Evolutionary conservation across 1,140 invertebrate genomes (phyloP).

Genomic region (Drosophila melanica): DNA sequence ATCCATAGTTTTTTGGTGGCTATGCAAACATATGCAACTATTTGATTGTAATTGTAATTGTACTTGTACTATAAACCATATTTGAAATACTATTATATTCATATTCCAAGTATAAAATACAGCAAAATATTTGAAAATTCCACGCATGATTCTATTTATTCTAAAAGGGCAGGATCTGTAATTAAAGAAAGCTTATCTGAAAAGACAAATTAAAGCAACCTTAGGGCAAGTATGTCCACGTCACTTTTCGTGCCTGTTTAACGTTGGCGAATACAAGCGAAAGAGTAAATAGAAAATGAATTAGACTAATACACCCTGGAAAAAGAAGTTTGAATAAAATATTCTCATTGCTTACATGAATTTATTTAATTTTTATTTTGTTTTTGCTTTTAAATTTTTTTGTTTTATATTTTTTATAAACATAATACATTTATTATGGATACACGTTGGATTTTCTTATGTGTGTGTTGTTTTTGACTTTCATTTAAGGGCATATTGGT

Average conservation of each 20-base stretch:
- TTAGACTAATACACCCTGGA: neutral
- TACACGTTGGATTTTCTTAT: constrained; percentile 46
- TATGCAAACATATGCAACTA: constrained; percentile 53
- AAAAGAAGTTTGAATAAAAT: neutral
- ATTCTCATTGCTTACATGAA: constrained; percentile 56
- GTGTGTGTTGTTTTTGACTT: constrained; percentile 63
- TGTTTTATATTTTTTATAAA: constrained; percentile 74
- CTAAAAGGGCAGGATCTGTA: no score
- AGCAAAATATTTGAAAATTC: constrained; percentile 65
- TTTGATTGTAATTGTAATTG: constrained; percentile 74
- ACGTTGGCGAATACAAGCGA: neutral
- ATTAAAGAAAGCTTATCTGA: no score
- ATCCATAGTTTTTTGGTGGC: constrained; percentile 29
- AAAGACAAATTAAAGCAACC: no score
- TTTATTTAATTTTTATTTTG: constrained; percentile 82
- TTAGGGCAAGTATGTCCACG: no score
- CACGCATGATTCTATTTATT: neutral
- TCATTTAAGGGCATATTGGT: constrained; percentile 78
- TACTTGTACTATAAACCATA: constrained; percentile 70
- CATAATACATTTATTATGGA: constrained; percentile 84
- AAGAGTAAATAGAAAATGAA: neutral
- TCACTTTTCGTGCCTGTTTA: neutral
- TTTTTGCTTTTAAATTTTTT: constrained; percentile 78
- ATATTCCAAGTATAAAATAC: constrained; percentile 81
- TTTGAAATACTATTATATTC: constrained; percentile 73